phyloP scores from a whole-genome alignment of 2,797 vertebrate species.

The Scolopax bukidnonensis region DNA sequence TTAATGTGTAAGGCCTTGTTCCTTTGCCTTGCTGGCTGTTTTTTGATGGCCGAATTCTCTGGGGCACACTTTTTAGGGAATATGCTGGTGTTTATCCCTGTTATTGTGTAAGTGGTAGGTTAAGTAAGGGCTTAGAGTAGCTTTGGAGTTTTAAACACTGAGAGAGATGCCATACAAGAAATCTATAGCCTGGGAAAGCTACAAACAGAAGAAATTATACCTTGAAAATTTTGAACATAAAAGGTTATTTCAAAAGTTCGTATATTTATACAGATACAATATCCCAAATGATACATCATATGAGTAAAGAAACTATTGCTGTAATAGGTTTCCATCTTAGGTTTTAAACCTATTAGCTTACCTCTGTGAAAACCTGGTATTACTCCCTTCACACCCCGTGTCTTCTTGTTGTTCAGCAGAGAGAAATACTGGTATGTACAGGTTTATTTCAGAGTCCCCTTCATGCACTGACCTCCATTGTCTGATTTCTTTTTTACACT shows the following conservation, averaged over 20 bases:
- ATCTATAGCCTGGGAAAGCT: neutral
- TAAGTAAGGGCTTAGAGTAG: neutral
- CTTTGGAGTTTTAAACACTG: neutral
- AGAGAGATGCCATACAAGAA: neutral
- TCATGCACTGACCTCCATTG: neutral
- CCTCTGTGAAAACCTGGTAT: neutral
- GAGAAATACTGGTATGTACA: neutral
- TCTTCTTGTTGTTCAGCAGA: neutral
- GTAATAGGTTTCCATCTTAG: neutral
- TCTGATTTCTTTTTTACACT: neutral
- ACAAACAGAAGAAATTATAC: neutral
- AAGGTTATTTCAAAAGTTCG: neutral
- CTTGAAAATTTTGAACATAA: neutral
- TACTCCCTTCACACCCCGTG: neutral
- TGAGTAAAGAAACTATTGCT: neutral
- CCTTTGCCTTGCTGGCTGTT: neutral
- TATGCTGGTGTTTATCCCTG: neutral
- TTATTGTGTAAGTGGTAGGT: neutral
- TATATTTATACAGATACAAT: neutral
- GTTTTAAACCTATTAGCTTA: neutral
- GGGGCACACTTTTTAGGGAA: neutral
- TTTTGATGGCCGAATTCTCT: neutral
- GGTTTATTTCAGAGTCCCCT: neutral
- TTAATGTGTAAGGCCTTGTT: neutral
- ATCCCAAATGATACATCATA: neutral